phyloP scores from a whole-genome alignment of 2,888 invertebrate species.

The Aphodius granarius region DNA sequence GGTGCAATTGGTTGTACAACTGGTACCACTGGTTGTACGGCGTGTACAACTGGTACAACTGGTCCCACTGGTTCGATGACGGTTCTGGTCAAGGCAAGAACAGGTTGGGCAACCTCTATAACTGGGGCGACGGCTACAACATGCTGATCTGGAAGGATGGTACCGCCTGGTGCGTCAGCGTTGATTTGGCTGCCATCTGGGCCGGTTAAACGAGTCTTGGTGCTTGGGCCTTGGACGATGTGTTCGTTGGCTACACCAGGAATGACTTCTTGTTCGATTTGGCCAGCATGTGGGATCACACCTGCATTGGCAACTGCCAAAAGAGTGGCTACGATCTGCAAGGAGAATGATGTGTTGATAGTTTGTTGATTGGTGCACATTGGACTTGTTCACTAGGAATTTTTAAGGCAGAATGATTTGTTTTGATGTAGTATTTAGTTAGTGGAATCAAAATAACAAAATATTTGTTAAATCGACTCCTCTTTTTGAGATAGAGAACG shows the following conservation, averaged over 20 bases:
- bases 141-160: slow-evolving; percentile 20
- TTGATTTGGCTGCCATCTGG: slow-evolving; percentile 31
- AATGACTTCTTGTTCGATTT: slow-evolving; percentile 25
- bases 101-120: slow-evolving; percentile 10
- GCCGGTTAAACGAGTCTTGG: slow-evolving; percentile 28
- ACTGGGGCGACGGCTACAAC: slow-evolving; percentile 12
- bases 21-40: not conserved
- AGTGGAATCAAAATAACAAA: no score
- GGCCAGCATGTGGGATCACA: slow-evolving; percentile 23
- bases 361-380: no score
- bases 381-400: no score
- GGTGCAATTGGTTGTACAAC: slow-evolving; percentile 15
- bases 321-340: slow-evolving; percentile 14
- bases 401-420: no score
- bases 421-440: not conserved
- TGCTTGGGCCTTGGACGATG: slow-evolving; percentile 32
- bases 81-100: slow-evolving; percentile 10
- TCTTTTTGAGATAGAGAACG: no score
- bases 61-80: slow-evolving; percentile 16
- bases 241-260: slow-evolving; percentile 23
- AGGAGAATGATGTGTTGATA: not conserved
- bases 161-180: slow-evolving; percentile 30
- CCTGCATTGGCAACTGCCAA: slow-evolving; percentile 27
- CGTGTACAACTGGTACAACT: slow-evolving; percentile 1
- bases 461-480: no score